Percentiles rank a stretch among this genome's conserved stretches.
Evolutionary conservation across 2,113 vertebrate species (phyloP).

Genomic region (Gobiocypris rarus): DNA sequence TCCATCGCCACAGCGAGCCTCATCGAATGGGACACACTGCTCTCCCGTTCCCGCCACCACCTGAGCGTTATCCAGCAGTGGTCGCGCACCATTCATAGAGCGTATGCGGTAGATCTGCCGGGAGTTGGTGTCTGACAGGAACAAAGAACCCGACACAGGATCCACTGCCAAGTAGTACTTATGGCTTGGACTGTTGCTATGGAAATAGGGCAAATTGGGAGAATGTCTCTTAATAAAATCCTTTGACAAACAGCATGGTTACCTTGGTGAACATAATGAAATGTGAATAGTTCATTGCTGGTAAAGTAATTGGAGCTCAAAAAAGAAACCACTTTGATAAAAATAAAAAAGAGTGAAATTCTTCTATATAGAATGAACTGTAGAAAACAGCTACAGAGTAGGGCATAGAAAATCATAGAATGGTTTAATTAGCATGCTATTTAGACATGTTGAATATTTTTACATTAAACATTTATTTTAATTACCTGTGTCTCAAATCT

Average conservation of each 20-base stretch:
- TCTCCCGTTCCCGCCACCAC: slow-evolving; percentile 88
- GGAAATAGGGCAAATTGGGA: slow-evolving; percentile 44
- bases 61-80: slow-evolving; percentile 82
- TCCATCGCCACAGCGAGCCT: slow-evolving; percentile 86
- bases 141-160: slow-evolving; percentile 85
- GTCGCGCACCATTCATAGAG: slow-evolving; percentile 77
- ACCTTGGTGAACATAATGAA: slow-evolving; percentile 57
- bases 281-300: slow-evolving; percentile 53
- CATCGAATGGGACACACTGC: slow-evolving; percentile 89
- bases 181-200: slow-evolving; percentile 88
- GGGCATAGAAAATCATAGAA: not conserved
- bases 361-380: not conserved
- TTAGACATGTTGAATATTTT: not conserved
- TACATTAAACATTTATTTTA: not conserved
- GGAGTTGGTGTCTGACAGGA: slow-evolving; percentile 88
- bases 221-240: slow-evolving; percentile 49
- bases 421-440: not conserved
- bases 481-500: slow-evolving; percentile 96
- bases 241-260: slow-evolving; percentile 47
- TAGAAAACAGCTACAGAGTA: not conserved
- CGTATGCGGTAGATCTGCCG: slow-evolving; percentile 85
- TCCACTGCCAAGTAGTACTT: slow-evolving; percentile 91
- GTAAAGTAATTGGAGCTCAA: slow-evolving; percentile 51
- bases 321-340: slow-evolving; percentile 43
- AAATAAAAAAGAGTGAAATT: slow-evolving; percentile 24